Evolutionary conservation across 2,888 invertebrate genomes (phyloP).

Genomic region (Lycocerus yunnanus): DNA sequence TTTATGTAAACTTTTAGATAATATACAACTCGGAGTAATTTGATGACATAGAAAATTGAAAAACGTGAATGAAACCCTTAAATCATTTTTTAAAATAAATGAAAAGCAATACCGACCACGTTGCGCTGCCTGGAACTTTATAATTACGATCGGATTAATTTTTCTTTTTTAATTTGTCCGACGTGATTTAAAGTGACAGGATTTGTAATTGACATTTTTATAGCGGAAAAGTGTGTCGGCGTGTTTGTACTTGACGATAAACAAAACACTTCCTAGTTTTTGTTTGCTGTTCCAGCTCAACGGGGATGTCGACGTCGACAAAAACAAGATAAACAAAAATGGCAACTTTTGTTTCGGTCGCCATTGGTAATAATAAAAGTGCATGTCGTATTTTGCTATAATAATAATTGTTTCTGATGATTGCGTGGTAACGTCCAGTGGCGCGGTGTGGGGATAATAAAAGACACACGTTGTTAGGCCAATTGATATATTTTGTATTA

Average conservation of each 20-base stretch:
- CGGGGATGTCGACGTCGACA: neutral
- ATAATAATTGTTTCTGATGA: neutral
- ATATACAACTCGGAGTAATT: neutral
- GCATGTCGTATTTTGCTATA: neutral
- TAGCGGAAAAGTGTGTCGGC: neutral
- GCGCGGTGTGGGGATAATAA: slow-evolving; percentile 9
- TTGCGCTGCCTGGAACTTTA: too few relatives aligned
- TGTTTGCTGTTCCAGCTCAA: neutral
- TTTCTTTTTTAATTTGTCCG: neutral
- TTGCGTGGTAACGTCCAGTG: neutral
- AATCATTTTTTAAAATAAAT: neutral
- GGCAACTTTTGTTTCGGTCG: neutral
- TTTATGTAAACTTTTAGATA: neutral
- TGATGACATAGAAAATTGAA: neutral
- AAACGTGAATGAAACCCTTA: neutral
- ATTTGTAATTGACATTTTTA: neutral
- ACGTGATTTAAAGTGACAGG: neutral
- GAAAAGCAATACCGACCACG: neutral
- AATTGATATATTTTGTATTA: slow-evolving; percentile 58
- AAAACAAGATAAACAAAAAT: neutral
- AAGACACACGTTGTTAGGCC: slow-evolving; percentile 47
- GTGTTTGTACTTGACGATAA: neutral
- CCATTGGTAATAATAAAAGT: neutral
- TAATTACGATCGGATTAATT: neutral
- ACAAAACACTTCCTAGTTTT: neutral